Conservation (phyloP, 2,888 invertebrate species). For the Schizaphis graminum region DNA sequence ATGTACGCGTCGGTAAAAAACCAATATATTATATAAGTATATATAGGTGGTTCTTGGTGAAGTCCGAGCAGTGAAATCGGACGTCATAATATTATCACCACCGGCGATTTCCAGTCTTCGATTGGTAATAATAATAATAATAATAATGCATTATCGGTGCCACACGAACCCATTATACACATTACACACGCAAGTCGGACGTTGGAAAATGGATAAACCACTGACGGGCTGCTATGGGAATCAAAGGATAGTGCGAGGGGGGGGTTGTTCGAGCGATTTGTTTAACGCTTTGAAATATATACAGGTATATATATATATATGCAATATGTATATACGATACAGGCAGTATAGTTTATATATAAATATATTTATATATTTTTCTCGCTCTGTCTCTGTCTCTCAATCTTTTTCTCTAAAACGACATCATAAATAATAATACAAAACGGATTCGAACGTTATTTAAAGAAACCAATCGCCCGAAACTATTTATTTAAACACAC, state of each 20-base stretch:
- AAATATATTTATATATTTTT: not conserved
- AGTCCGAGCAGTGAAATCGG: conserved; percentile 22
- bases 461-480: conserved; percentile 61
- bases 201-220: conserved; percentile 14
- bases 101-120: conserved; percentile 44
- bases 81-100: conserved; percentile 56
- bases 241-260: not conserved
- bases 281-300: conserved; percentile 25
- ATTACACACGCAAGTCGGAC: conserved; percentile 21
- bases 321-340: not conserved
- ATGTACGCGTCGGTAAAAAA: conserved; percentile 21
- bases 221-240: conserved; percentile 7
- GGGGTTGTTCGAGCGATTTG: not conserved
- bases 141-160: conserved; percentile 34
- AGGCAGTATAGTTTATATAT: not conserved
- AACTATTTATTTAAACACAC: conserved; percentile 61
- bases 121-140: conserved; percentile 30
- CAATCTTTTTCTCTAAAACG: conserved; percentile 38
- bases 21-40: conserved; percentile 30
- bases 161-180: not conserved
- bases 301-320: not conserved
- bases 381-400: conserved; percentile 25
- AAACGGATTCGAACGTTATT: conserved; percentile 36
- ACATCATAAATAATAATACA: conserved; percentile 61
- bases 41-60: not conserved